phyloP scores from a whole-genome alignment of 1,140 invertebrate genomes.

The Pogonognathellus flavescens region DNA sequence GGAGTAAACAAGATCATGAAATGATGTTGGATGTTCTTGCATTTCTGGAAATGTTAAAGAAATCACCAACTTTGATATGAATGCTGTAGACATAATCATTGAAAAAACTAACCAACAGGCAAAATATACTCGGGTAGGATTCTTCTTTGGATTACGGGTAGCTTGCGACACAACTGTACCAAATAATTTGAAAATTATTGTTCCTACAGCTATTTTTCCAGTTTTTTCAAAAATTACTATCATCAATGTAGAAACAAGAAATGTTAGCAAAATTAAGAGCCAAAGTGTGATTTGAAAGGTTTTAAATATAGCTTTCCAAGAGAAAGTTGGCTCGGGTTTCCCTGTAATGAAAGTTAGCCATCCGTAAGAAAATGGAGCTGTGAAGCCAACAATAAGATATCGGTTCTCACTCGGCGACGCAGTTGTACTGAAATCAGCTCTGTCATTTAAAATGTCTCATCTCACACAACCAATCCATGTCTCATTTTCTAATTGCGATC shows the following conservation, averaged over 20 bases:
- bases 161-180: conserved; percentile 14
- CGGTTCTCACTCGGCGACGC: not conserved
- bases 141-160: not conserved
- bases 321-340: not conserved
- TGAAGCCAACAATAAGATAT: conserved; percentile 23
- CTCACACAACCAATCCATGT: conserved; percentile 22
- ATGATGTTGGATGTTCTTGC: not conserved
- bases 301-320: conserved; percentile 38
- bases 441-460: conserved; percentile 34
- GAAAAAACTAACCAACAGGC: conserved; percentile 38
- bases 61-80: conserved; percentile 15
- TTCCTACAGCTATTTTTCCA: not conserved
- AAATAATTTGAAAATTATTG: not conserved
- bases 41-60: conserved; percentile 19
- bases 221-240: not conserved
- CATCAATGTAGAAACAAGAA: not conserved
- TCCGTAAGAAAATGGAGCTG: conserved; percentile 4
- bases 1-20: not conserved
- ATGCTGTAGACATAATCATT: conserved; percentile 3
- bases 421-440: conserved; percentile 28
- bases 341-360: conserved; percentile 42
- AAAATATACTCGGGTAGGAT: not conserved
- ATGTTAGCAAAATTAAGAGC: not conserved
- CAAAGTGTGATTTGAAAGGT: not conserved
- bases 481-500: conserved; percentile 27